A percentile compares a stretch with the other conserved stretches of the same genome.
phyloP scores from a whole-genome alignment of 2,888 invertebrate genomes.

The Gortyna flavago region DNA sequence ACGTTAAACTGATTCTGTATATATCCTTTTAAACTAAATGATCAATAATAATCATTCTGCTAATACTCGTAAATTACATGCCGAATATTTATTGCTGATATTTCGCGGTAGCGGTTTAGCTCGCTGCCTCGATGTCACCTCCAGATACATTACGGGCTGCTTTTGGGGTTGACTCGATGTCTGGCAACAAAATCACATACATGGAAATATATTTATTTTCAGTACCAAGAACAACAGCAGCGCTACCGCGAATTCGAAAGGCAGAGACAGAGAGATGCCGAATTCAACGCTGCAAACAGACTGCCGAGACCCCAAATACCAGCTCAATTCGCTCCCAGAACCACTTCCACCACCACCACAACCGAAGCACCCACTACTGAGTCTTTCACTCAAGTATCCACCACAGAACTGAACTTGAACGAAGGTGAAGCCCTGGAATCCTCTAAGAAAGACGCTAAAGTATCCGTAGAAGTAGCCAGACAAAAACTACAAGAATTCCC shows the following conservation, averaged over 20 bases:
- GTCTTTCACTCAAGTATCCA: conserved; percentile 72
- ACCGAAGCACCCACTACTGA: conserved; percentile 73
- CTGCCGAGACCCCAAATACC: conserved; percentile 76
- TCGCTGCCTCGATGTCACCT: too few species aligned
- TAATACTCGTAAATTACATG: too few species aligned
- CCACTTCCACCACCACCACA: conserved; percentile 66
- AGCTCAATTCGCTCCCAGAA: conserved; percentile 77
- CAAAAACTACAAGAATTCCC: conserved; percentile 85
- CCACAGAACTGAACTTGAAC: conserved; percentile 78
- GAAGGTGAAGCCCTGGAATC: conserved; percentile 78
- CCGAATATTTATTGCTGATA: too few species aligned
- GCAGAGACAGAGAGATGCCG: conserved; percentile 79
- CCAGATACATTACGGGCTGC: too few species aligned
- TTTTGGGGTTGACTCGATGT: too few species aligned
- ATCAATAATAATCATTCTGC: too few species aligned
- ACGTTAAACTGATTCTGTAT: too few species aligned
- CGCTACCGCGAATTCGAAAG: conserved; percentile 81
- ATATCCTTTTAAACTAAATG: too few species aligned
- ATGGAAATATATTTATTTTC: conserved; percentile 12
- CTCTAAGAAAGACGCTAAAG: conserved; percentile 72
- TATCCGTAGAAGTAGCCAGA: conserved; percentile 83
- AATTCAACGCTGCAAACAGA: conserved; percentile 69
- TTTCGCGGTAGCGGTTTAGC: too few species aligned
- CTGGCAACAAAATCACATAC: background rate
- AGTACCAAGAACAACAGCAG: conserved; percentile 84